Evolutionary conservation across 2,888 invertebrate species (phyloP), one percentile per base, ranked within the genome.

Genomic region (Orthosia incerta): DNA sequence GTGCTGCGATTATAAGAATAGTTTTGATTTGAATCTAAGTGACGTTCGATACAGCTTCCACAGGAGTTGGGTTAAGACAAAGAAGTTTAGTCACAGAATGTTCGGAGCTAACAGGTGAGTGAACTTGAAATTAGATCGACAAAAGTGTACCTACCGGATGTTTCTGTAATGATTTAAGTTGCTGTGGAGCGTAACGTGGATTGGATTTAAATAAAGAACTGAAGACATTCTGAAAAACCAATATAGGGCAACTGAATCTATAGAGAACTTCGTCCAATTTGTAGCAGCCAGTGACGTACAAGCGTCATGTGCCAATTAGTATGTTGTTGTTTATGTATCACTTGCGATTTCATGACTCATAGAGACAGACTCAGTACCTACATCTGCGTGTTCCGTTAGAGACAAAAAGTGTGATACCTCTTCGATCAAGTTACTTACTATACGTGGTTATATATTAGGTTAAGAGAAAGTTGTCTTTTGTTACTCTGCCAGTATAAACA

Each of bases 21-120:
- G 88, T 66, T 82, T 90, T 77, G 89, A 86, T 76, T 80, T 90
- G 5, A 83, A 89, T 66, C 78, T 91, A 68, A 89, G 89, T 55
- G 93, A 93, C 78, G 86, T 93, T 48, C 91, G 90, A 66, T 89
- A 91, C 64, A 90, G 90, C 60, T 80, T 93, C 65, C 86, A 89
- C 56, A 90, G 92, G 73, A 93, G 91, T 72, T 95, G 92, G 91
- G 82, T 92, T 39, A 92, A 89, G 74, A 92, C 94, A 3, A 95
- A 93, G 87, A 94, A 91, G 82, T 84, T 93, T 50, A 91, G 89
- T 56, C 83, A 84, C 16, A 92, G 89, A 77, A 74, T 93, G 67
- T 90, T 93, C 50, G 90, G 91, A 74, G 80, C 82, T 62, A 93
- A 95, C 86, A 94, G 94, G 95, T 95, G 82, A 92, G 93, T 86